Evolutionary conservation across 2,888 invertebrate species (phyloP).

Genomic region (Ophion ventricosus): DNA sequence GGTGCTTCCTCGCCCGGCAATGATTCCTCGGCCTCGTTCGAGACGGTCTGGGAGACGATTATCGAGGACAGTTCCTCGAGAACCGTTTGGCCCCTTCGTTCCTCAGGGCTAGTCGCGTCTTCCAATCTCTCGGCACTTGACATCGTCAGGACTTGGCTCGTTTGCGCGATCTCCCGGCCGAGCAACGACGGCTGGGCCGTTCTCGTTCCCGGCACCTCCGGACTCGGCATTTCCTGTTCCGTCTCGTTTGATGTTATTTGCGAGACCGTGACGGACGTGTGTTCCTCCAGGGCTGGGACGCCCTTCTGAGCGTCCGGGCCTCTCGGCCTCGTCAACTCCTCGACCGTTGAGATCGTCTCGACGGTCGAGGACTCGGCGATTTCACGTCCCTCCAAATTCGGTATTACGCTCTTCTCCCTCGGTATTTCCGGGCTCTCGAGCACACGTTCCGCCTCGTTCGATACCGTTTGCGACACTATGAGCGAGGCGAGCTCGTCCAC

Average conservation of each 20-base stretch:
- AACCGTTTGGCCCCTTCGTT: constrained; percentile 74
- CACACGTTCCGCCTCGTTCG: constrained; percentile 73
- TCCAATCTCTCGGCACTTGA: constrained; percentile 74
- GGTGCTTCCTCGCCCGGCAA: constrained; percentile 72
- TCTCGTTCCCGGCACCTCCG: constrained; percentile 69
- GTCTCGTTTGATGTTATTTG: constrained; percentile 74
- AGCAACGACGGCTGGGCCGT: constrained; percentile 74
- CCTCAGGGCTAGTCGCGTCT: constrained; percentile 70
- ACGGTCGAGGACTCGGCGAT: constrained; percentile 77
- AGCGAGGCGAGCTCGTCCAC: constrained; percentile 74
- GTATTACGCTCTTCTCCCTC: constrained; percentile 79
- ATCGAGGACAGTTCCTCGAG: constrained; percentile 73
- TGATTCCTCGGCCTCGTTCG: constrained; percentile 71
- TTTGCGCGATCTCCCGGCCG: constrained; percentile 82
- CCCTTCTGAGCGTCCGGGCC: constrained; percentile 72
- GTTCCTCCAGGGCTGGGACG: constrained; percentile 73
- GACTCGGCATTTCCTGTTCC: constrained; percentile 68
- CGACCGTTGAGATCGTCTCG: constrained; percentile 71
- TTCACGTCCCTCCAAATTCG: constrained; percentile 75
- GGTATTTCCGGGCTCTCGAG: constrained; percentile 72
- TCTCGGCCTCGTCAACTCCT: constrained; percentile 71
- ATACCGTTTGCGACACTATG: constrained; percentile 72
- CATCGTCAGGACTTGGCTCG: constrained; percentile 78
- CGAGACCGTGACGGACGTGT: constrained; percentile 73
- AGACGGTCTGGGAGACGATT: constrained; percentile 73